These are phyloP conservation scores for Agrochola macilenta DNA, from an alignment of 2,888 invertebrate genomes.

Conservation along the genomic window DNA sequence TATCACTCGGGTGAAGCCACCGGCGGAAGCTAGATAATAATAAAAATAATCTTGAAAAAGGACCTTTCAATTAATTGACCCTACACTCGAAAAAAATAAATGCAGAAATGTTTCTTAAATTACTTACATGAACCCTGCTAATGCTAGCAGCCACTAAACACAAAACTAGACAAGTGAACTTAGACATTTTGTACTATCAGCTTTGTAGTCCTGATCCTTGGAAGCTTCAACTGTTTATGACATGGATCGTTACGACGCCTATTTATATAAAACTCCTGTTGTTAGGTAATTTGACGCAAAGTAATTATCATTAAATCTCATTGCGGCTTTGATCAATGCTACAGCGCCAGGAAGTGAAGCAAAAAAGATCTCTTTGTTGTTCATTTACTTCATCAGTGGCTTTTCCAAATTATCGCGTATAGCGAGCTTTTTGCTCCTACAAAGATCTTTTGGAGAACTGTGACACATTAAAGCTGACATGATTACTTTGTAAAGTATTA, in stretches of 20 bases:
- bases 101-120: not conserved
- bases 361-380: slow-evolving; percentile 49
- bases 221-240: slow-evolving; percentile 52
- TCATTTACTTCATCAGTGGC: slow-evolving; percentile 5
- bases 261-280: slow-evolving; percentile 58
- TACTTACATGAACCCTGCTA: slow-evolving; percentile 53
- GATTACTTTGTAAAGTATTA: no score
- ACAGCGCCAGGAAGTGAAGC: slow-evolving; percentile 34
- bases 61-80: not conserved
- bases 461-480: not conserved
- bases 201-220: slow-evolving; percentile 30
- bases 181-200: slow-evolving; percentile 47
- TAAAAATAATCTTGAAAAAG: not conserved
- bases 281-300: slow-evolving; percentile 37
- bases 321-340: slow-evolving; percentile 44
- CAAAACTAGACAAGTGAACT: slow-evolving; percentile 42
- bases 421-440: not conserved
- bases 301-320: slow-evolving; percentile 60
- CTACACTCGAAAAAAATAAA: not conserved
- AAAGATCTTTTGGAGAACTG: not conserved
- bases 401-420: slow-evolving; percentile 6
- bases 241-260: slow-evolving; percentile 20
- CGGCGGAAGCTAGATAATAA: no score
- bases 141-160: slow-evolving; percentile 48
- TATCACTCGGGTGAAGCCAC: no score